Conservation (phyloP, 1,140 invertebrate genomes). For the Ceratosolen fusciceps region DNA sequence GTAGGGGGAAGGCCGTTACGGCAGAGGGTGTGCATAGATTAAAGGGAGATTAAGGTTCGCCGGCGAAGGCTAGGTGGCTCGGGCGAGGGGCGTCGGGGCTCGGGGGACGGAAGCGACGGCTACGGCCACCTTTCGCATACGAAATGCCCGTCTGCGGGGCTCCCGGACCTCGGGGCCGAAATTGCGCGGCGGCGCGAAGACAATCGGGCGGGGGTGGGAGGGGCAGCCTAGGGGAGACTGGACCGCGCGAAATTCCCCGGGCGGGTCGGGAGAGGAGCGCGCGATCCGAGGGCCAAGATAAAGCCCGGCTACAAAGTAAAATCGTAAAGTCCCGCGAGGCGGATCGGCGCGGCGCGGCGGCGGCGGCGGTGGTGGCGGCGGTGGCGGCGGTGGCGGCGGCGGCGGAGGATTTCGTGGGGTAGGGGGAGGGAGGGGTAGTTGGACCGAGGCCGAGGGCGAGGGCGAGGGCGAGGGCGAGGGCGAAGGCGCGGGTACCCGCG, state of each 20-base stretch:
- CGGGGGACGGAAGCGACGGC: neutral
- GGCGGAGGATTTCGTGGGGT: too few species aligned
- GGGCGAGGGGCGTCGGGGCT: neutral
- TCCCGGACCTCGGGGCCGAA: neutral
- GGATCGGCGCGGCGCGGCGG: neutral
- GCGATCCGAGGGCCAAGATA: neutral
- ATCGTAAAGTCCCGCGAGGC: constrained; percentile 21
- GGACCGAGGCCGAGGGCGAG: too few species aligned
- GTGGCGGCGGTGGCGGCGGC: too few species aligned
- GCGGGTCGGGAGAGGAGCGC: neutral
- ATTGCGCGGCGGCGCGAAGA: neutral
- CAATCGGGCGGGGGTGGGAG: neutral
- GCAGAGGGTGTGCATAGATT: constrained; percentile 10
- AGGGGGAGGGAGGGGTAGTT: too few species aligned
- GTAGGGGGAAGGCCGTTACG: neutral
- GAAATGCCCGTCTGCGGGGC: neutral
- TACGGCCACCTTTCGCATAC: neutral
- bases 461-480: too few species aligned
- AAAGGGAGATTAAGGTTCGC: constrained; percentile 16
- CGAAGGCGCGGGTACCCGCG: constrained; percentile 10
- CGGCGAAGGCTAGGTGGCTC: neutral
- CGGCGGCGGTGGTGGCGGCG: too few species aligned
- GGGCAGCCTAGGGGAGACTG: neutral
- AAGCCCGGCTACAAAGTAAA: neutral
- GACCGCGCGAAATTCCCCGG: constrained; percentile 10